phyloP scores from a whole-genome alignment of 2,888 invertebrate species.

The Eledona agricola region DNA sequence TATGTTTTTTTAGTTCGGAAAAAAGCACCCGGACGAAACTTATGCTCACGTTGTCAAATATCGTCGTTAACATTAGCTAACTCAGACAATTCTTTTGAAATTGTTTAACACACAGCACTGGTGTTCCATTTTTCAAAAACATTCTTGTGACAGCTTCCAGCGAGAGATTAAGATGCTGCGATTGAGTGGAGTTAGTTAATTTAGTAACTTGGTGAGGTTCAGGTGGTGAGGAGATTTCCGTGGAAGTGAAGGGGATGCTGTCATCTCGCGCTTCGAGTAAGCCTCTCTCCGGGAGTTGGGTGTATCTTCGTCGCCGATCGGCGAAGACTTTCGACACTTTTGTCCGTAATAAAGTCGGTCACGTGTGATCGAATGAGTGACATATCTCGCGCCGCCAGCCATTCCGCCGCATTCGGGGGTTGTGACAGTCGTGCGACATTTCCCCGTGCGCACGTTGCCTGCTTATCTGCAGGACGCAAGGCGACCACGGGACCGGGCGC shows the following conservation, averaged over 20 bases:
- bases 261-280: slow-evolving; percentile 27
- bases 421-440: slow-evolving; percentile 47
- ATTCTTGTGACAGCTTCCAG: too few species aligned
- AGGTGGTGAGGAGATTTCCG: too few species aligned
- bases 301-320: slow-evolving; percentile 31
- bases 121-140: too few species aligned
- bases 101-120: too few species aligned
- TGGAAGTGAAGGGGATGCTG: slow-evolving; percentile 28
- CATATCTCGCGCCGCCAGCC: slow-evolving; percentile 60
- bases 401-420: slow-evolving; percentile 52
- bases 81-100: too few species aligned
- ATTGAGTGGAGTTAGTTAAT: too few species aligned
- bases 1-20: too few species aligned
- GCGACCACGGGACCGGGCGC: slow-evolving; percentile 56
- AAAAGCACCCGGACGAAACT: too few species aligned
- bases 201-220: too few species aligned
- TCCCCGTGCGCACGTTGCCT: slow-evolving; percentile 52
- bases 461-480: slow-evolving; percentile 60
- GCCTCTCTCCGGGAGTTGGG: slow-evolving; percentile 16
- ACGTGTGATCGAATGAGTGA: slow-evolving; percentile 63
- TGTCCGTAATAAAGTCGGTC: slow-evolving; percentile 61
- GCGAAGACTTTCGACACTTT: slow-evolving; percentile 48
- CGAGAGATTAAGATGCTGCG: too few species aligned
- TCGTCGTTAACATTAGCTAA: too few species aligned
- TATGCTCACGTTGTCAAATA: too few species aligned